Conservation (phyloP, 2,113 vertebrate species). For the Caranx melampygus region DNA sequence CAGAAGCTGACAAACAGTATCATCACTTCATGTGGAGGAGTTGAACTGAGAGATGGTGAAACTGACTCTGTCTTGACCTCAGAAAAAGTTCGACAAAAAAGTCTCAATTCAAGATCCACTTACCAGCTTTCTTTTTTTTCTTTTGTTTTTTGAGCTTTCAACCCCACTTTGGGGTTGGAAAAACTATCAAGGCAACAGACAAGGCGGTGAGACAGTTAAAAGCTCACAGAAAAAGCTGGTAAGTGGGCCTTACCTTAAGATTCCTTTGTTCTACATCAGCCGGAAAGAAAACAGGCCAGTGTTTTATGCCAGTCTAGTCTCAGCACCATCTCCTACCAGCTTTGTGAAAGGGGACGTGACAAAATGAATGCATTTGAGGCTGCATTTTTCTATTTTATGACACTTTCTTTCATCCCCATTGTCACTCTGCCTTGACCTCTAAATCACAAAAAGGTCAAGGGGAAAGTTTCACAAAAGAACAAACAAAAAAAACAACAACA, state of each 20-base stretch:
- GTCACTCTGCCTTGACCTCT: constrained; percentile 9
- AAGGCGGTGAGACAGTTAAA: not conserved
- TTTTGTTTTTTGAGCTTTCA: not conserved
- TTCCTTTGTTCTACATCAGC: constrained; percentile 3
- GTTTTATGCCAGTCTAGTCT: not conserved
- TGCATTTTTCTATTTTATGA: constrained; percentile 22
- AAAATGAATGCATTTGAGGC: not conserved
- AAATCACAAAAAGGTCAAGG: not conserved
- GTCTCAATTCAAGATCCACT: not conserved
- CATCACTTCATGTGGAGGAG: not conserved
- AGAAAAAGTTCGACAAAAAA: not conserved
- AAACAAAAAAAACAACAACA: not conserved
- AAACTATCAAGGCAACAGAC: not conserved
- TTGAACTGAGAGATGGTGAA: not conserved
- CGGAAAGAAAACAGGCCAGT: constrained; percentile 7
- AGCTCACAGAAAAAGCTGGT: not conserved
- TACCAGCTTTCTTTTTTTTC: not conserved
- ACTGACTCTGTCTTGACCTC: not conserved
- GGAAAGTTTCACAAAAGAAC: constrained; percentile 23
- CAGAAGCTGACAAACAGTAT: constrained; percentile 3
- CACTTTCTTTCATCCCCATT: constrained; percentile 21
- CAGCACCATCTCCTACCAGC: constrained; percentile 1
- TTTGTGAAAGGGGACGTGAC: not conserved
- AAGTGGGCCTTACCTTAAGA: not conserved
- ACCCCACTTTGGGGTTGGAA: not conserved